Conservation (phyloP, 2,888 invertebrate species). For the Brachypterus glaber region DNA sequence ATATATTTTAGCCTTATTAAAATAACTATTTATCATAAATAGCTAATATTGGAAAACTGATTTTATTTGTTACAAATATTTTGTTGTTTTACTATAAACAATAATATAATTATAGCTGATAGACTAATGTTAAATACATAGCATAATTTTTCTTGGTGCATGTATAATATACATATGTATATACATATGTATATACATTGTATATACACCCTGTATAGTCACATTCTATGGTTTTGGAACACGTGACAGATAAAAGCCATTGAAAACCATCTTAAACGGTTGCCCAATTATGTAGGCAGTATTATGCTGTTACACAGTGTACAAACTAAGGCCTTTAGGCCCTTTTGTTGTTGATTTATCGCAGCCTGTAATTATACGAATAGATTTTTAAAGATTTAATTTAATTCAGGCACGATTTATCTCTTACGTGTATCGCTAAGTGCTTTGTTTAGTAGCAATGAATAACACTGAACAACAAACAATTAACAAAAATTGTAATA, state of each 20-base stretch:
- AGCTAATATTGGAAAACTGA: too few species aligned
- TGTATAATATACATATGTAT: too few species aligned
- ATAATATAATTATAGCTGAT: conserved; percentile 16
- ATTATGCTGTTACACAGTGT: conserved; percentile 30
- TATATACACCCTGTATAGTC: conserved; percentile 6
- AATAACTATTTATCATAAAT: too few species aligned
- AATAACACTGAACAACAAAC: too few species aligned
- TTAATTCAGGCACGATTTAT: conserved; percentile 12
- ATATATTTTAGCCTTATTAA: too few species aligned
- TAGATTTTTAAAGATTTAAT: conserved; percentile 19
- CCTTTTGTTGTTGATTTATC: conserved; percentile 23
- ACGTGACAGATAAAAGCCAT: conserved; percentile 28
- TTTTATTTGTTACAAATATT: too few species aligned
- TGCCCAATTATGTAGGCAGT: conserved; percentile 30
- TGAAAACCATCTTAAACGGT: conserved; percentile 29
- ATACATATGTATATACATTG: conserved; percentile 6
- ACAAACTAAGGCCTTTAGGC: conserved; percentile 26
- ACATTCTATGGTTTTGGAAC: conserved; percentile 22
- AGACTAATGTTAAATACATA: too few species aligned
- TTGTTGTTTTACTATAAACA: too few species aligned
- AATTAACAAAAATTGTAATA: too few species aligned
- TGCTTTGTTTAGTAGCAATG: too few species aligned
- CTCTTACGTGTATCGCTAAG: too few species aligned
- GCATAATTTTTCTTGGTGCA: too few species aligned
- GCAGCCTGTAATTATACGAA: conserved; percentile 23